Evolutionary conservation across 2,888 invertebrate genomes (phyloP), one percentile per base, ranked within the genome.

Genomic region (Diarsia mendica): DNA sequence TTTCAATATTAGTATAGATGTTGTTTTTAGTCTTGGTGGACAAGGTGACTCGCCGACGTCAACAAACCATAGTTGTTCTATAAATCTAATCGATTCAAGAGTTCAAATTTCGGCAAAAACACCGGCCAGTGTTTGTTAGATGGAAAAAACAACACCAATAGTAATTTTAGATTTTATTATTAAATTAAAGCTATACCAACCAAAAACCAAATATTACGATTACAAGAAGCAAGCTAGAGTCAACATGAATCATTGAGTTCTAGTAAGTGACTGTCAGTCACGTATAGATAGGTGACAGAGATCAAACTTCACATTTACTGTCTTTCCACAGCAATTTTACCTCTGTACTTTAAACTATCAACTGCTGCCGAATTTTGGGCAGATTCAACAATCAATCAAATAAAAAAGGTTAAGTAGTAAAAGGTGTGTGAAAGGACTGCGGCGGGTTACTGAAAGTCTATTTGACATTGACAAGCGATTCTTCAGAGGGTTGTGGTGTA

Each of bases 401-500:
- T 39, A 6, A 8, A 39, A 39, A 39, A 39, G 6, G 8, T 8
- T 39, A 39, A 39, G 39, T 39, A 39, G 0, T 8, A 39, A 39
- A 39, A 39, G 39, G 39, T 39, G 39, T 39, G 6, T 55, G 58
- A 58, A n/a, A n/a, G n/a, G n/a, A n/a, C n/a, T n/a, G n/a, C n/a
- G n/a, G n/a, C n/a, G n/a, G n/a, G n/a, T n/a, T n/a, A n/a, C n/a
- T n/a, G n/a, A n/a, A 15, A 28, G 18, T 20, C 68, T 79, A 73
- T 51, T 87, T 87, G 5, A 82, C 39, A 58, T 87, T 87, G 5
- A 82, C 39, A 58, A 91, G n/a, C 0, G 93, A 90, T 60, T 92
- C 92, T 66, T 93, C 91, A 1, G 94, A 94, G 0, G 93, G 93
- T 51, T 81, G 71, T 0, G 96, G 95, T 10, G 95, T 94, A 61